Conservation (phyloP, 2,113 vertebrate species). For the Indri indri region DNA sequence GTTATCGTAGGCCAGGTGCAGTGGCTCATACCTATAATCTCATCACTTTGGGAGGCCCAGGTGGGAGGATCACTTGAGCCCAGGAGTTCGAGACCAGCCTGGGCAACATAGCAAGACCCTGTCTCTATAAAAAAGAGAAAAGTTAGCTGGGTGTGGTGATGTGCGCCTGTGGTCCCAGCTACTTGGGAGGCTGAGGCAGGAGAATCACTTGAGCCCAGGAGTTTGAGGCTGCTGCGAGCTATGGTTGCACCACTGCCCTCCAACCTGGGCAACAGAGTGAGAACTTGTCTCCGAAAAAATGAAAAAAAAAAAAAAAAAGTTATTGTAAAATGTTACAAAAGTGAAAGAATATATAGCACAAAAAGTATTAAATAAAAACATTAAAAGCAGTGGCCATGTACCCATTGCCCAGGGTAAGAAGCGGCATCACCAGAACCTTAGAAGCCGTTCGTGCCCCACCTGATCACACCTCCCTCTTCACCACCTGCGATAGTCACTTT, state of each 20-base stretch:
- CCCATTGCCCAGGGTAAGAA: neutral
- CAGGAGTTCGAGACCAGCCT: too few species aligned
- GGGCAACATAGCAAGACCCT: too few species aligned
- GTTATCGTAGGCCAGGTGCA: neutral
- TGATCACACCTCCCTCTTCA: neutral
- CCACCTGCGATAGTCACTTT: neutral
- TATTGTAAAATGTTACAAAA: neutral
- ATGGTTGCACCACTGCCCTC: too few species aligned
- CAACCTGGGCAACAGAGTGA: too few species aligned
- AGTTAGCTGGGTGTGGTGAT: neutral
- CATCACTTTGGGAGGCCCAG: too few species aligned
- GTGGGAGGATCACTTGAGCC: too few species aligned
- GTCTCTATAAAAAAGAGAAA: too few species aligned
- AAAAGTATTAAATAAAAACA: neutral
- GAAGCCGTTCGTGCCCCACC: neutral
- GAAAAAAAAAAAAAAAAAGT: neutral
- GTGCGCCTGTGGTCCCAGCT: neutral
- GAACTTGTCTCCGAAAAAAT: too few species aligned
- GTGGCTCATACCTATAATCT: too few species aligned
- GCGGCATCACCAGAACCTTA: neutral
- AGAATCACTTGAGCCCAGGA: neutral
- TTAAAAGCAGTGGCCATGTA: neutral
- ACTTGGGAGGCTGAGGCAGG: neutral
- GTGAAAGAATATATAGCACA: neutral
- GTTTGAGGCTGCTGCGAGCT: too few species aligned